phyloP scores from a whole-genome alignment of 2,888 invertebrate genomes.

The Corbicula japonica region DNA sequence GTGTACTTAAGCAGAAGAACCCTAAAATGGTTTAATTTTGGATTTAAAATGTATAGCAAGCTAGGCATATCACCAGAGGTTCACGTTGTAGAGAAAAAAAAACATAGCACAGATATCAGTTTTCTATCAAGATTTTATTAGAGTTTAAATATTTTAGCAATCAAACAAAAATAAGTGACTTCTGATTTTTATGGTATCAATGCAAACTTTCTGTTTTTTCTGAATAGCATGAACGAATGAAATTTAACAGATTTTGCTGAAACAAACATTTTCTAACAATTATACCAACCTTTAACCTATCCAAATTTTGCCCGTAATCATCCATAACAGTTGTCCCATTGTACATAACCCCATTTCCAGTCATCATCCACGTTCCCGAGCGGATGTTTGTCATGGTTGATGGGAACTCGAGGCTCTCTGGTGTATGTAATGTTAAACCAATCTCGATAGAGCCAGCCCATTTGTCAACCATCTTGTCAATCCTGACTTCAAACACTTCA shows the following conservation, averaged over 20 bases:
- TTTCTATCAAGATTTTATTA: too few relatives aligned
- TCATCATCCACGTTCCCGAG: slow-evolving; percentile 96
- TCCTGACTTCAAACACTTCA: slow-evolving; percentile 85
- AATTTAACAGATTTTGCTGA: neutral
- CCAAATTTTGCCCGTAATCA: slow-evolving; percentile 96
- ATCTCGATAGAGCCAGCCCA: slow-evolving; percentile 86
- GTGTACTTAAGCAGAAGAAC: too few relatives aligned
- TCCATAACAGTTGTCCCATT: slow-evolving; percentile 95
- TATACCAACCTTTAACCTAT: slow-evolving; percentile 92
- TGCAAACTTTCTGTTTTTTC: too few relatives aligned
- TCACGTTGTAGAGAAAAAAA: too few relatives aligned
- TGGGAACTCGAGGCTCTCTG: slow-evolving; percentile 91
- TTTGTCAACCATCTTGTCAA: slow-evolving; percentile 86
- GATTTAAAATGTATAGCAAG: too few relatives aligned
- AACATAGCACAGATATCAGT: too few relatives aligned
- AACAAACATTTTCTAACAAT: slow-evolving; percentile 17
- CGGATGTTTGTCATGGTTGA: slow-evolving; percentile 97
- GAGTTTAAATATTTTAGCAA: too few relatives aligned
- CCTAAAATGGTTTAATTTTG: too few relatives aligned
- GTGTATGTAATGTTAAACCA: slow-evolving; percentile 84
- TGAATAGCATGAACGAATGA: too few relatives aligned
- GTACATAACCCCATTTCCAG: slow-evolving; percentile 93
- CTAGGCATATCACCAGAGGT: too few relatives aligned
- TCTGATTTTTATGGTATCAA: too few relatives aligned
- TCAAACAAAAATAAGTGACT: too few relatives aligned